Percentiles rank a stretch among this genome's conserved stretches.
Evolutionary conservation across 2,888 invertebrate species (phyloP).

Genomic region (Acleris sparsana): DNA sequence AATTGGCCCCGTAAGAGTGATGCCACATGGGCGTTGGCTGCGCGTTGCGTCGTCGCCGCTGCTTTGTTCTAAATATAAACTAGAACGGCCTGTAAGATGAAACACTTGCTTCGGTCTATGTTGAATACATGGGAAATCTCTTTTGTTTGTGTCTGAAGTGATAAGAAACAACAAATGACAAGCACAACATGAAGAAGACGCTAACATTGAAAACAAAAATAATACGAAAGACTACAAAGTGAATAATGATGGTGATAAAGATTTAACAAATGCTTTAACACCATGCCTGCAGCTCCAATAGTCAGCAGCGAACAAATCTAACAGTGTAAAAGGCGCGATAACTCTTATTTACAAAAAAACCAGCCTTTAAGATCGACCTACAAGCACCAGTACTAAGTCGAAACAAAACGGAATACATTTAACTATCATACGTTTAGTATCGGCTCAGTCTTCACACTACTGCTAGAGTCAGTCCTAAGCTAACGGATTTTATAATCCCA

Average conservation of each 20-base stretch:
- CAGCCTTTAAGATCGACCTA: slow-evolving; percentile 83
- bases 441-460: slow-evolving; percentile 82
- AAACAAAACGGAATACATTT: slow-evolving; percentile 78
- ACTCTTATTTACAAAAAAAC: slow-evolving; percentile 82
- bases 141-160: no score
- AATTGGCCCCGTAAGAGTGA: no score
- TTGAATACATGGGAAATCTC: no score
- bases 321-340: slow-evolving; percentile 76
- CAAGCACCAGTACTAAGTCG: slow-evolving; percentile 83
- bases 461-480: slow-evolving; percentile 81
- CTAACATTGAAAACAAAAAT: background rate
- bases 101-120: no score
- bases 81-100: no score
- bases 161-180: no score
- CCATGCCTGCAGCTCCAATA: slow-evolving; percentile 50
- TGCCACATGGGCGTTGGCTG: no score
- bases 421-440: slow-evolving; percentile 80
- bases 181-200: background rate
- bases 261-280: background rate
- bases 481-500: slow-evolving; percentile 80
- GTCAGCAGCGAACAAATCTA: slow-evolving; percentile 54
- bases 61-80: no score
- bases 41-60: no score
- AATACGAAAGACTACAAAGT: background rate
- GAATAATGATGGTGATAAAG: background rate